Evolutionary conservation across 2,113 vertebrate genomes (phyloP).

Genomic region (Nematolebias whitei): DNA sequence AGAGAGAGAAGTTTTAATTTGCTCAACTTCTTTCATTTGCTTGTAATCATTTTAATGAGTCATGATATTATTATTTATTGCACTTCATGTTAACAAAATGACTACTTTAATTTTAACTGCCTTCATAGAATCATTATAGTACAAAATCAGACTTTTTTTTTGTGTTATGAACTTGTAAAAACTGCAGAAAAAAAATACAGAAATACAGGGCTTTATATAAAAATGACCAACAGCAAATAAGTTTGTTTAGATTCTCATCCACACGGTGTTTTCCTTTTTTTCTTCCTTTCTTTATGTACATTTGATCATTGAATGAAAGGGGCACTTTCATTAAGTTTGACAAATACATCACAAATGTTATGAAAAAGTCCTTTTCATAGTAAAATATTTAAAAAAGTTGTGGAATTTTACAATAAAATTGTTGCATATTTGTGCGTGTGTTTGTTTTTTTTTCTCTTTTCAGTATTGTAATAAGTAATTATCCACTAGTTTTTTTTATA

Average conservation of each 20-base stretch:
- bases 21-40: conserved; percentile 19
- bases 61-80: conserved; percentile 36
- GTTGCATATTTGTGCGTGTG: conserved; percentile 78
- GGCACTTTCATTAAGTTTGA: conserved; percentile 71
- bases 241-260: conserved; percentile 59
- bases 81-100: conserved; percentile 32
- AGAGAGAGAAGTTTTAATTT: conserved; percentile 5
- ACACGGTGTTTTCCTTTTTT: conserved; percentile 63
- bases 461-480: neutral
- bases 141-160: conserved; percentile 76
- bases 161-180: conserved; percentile 76
- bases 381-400: conserved; percentile 86
- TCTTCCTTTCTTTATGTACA: conserved; percentile 70
- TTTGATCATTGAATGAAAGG: conserved; percentile 70
- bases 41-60: conserved; percentile 33
- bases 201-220: conserved; percentile 45
- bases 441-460: conserved; percentile 25
- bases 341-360: conserved; percentile 80
- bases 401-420: conserved; percentile 96
- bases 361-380: conserved; percentile 84
- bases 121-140: conserved; percentile 44
- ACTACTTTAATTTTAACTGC: conserved; percentile 43
- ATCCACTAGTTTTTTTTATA: too few relatives aligned
- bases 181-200: conserved; percentile 55
- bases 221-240: conserved; percentile 36